Conservation (phyloP, 1,140 invertebrate species). For the Drosophila tsacasi region DNA sequence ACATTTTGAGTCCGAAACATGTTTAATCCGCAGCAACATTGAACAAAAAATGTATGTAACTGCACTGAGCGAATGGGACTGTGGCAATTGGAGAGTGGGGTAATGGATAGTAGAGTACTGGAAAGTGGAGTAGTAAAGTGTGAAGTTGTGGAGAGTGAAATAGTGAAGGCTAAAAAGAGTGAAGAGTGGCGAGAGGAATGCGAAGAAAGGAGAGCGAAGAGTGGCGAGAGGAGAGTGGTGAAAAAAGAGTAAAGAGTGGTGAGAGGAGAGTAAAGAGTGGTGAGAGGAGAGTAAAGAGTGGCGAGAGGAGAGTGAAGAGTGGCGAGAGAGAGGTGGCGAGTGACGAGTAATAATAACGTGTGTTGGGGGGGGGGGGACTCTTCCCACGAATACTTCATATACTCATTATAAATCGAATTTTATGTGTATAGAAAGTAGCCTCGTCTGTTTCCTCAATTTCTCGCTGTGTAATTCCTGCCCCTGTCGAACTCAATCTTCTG, state of each 20-base stretch:
- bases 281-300: not conserved
- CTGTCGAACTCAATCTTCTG: conserved; percentile 7
- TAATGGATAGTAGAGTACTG: not conserved
- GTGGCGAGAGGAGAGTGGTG: not conserved
- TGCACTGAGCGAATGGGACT: conserved; percentile 19
- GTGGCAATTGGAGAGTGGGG: not conserved
- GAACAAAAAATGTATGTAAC: conserved; percentile 37
- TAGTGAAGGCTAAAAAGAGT: not conserved
- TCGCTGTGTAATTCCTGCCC: not conserved
- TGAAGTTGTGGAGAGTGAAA: not conserved
- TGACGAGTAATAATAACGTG: no score
- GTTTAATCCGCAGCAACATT: conserved; percentile 72
- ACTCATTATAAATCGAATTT: not conserved
- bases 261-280: not conserved
- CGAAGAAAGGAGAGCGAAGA: no score
- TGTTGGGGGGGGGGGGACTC: no score
- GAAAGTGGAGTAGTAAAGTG: not conserved
- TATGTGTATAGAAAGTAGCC: not conserved
- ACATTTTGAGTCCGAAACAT: conserved; percentile 73
- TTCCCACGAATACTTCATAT: conserved; percentile 6
- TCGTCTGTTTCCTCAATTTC: not conserved
- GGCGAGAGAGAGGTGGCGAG: no score
- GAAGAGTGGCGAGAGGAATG: not conserved
- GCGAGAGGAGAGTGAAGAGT: not conserved
- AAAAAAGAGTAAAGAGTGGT: not conserved